These are phyloP conservation scores for Sebastes wilsoni DNA, from an alignment of 2,797 vertebrate genomes.

Conservation along the genomic window DNA sequence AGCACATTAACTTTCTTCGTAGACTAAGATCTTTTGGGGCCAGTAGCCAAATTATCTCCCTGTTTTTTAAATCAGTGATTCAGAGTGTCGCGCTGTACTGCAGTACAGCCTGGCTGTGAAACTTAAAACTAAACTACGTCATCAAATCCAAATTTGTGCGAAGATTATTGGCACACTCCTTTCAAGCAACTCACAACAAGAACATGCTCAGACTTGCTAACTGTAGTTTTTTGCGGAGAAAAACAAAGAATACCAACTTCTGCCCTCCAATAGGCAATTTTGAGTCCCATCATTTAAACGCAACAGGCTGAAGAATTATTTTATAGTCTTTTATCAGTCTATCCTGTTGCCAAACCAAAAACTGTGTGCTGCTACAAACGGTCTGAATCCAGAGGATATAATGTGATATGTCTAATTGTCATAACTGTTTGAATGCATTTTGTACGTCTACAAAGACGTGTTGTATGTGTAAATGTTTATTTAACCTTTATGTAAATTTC, in stretches of 20 bases:
- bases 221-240: no score
- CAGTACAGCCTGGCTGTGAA: not conserved
- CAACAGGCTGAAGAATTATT: not conserved
- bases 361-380: not conserved
- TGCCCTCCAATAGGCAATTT: not conserved
- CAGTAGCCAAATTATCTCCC: not conserved
- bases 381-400: not conserved
- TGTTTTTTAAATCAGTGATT: not conserved
- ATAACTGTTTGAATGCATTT: not conserved
- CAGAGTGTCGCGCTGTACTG: not conserved
- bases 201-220: not conserved
- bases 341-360: not conserved
- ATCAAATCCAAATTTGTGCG: not conserved
- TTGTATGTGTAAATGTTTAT: not conserved
- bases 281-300: not conserved
- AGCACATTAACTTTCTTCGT: not conserved
- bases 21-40: not conserved
- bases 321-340: not conserved
- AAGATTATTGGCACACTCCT: no score
- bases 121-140: not conserved
- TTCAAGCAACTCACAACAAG: not conserved
- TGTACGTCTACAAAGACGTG: not conserved
- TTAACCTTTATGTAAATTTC: not conserved
- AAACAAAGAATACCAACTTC: not conserved
- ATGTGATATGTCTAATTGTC: not conserved